Base-by-base conservation (phyloP, 2,888 invertebrate genomes). In the Mesorhabditis belari region DNA sequence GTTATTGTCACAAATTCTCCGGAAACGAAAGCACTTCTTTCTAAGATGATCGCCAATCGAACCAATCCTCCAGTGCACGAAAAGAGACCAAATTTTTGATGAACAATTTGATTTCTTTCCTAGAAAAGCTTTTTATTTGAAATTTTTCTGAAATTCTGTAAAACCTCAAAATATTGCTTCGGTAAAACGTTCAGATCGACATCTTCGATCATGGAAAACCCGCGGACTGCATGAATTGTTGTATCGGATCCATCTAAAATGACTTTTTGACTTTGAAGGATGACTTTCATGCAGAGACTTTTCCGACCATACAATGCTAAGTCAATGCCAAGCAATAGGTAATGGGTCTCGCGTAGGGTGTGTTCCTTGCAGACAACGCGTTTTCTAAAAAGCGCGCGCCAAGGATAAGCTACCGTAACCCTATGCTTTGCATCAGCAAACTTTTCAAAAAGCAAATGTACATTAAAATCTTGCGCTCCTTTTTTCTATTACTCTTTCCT, bases 11-110 rank as follows among this genome's bases (percentile, higher is more conserved):
- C 69, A 28, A 68, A 72, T 58, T 75, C 75, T 50, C 75, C 75
- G 58, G 73, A 73, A 49, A 74, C 74, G 63, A 75, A 74, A 51
- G 75, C 75, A 29, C 63, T 65, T 54, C 73, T 58, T 58, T 70
- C 69, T 27, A 75, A 63, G 6, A 70, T 61, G 35, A 74, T 59
- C 25, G 63, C 58, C 28, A 75, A 62, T 55, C 66, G 60, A 44
- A 75, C 69, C 50, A 68, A 66, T n/a, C 75, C 75, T 19, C 75
- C 75, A 21, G 75, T 75, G 58, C 75, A 75, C 4, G 74, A 70
- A 61, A 74, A 75, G 64, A 71, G 66, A 19, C 75, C 75, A 56
- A 75, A 75, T 54, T 75, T 75, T 6, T 67, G 63, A 19, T 58
- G 49, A 23, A 66, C 26, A 58, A 57, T 35, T 21, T 67, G 59